phyloP scores from a whole-genome alignment of 2,888 invertebrate species.

The Harpalus rufipes region DNA sequence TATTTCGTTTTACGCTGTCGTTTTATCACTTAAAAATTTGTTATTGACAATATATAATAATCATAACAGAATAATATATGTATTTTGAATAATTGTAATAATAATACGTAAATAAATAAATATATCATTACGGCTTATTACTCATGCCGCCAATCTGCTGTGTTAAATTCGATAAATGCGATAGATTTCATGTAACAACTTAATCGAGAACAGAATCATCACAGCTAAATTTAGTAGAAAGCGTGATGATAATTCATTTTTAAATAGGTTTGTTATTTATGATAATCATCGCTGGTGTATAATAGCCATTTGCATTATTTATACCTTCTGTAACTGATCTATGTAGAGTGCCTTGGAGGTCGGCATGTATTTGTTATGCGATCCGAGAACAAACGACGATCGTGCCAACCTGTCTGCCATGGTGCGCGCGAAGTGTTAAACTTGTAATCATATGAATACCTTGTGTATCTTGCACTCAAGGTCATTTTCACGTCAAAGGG shows the following conservation, averaged over 20 bases:
- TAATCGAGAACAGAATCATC: too few relatives aligned
- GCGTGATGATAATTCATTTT: background rate
- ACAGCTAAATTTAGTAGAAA: too few relatives aligned
- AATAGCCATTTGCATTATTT: conserved; percentile 24
- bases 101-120: too few relatives aligned
- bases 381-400: conserved; percentile 44
- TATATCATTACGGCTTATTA: too few relatives aligned
- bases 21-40: too few relatives aligned
- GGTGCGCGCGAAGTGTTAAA: conserved; percentile 22
- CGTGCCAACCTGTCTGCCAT: conserved; percentile 41
- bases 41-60: too few relatives aligned
- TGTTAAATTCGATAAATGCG: too few relatives aligned
- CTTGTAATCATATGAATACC: conserved; percentile 33
- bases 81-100: too few relatives aligned
- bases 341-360: conserved; percentile 50
- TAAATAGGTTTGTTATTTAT: background rate
- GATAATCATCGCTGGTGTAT: background rate
- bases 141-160: too few relatives aligned
- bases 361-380: conserved; percentile 54
- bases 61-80: too few relatives aligned
- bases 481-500: conserved; percentile 20
- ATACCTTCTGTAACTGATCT: conserved; percentile 40
- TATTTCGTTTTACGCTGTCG: too few relatives aligned
- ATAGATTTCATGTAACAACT: too few relatives aligned
- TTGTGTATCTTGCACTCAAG: conserved; percentile 42